Evolutionary conservation across 2,797 vertebrate genomes (phyloP).

Genomic region (Anas bernieri): DNA sequence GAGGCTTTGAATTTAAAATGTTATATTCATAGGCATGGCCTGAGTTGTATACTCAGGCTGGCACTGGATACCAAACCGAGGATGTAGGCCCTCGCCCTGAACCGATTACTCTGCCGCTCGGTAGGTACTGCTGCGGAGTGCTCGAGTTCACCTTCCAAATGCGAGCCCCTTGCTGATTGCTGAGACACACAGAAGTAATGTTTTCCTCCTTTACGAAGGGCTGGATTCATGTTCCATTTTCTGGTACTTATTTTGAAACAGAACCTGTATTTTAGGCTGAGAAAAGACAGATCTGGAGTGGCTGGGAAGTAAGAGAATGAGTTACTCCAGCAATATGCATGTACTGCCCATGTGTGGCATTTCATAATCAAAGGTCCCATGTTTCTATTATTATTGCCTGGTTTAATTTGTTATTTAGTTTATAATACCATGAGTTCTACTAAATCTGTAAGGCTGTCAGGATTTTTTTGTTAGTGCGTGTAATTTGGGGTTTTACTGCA

Average conservation of each 20-base stretch:
- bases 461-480: not conserved
- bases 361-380: not conserved
- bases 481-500: not conserved
- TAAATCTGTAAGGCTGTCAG: not conserved
- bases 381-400: not conserved
- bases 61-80: not conserved
- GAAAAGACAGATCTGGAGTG: not conserved
- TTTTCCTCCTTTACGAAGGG: not conserved
- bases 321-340: not conserved
- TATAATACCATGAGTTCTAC: not conserved
- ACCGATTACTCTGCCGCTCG: not conserved
- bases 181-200: not conserved
- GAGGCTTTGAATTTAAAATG: not conserved
- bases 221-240: not conserved
- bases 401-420: not conserved
- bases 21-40: not conserved
- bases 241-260: not conserved
- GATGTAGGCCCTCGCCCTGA: not conserved
- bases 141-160: constrained; percentile 25
- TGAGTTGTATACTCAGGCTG: not conserved
- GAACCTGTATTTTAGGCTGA: not conserved
- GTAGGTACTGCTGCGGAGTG: not conserved
- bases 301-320: not conserved
- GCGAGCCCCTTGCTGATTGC: not conserved
- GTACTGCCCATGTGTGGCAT: not conserved